Evolutionary conservation across 2,888 invertebrate genomes (phyloP).

Genomic region (Mythimna pallens): DNA sequence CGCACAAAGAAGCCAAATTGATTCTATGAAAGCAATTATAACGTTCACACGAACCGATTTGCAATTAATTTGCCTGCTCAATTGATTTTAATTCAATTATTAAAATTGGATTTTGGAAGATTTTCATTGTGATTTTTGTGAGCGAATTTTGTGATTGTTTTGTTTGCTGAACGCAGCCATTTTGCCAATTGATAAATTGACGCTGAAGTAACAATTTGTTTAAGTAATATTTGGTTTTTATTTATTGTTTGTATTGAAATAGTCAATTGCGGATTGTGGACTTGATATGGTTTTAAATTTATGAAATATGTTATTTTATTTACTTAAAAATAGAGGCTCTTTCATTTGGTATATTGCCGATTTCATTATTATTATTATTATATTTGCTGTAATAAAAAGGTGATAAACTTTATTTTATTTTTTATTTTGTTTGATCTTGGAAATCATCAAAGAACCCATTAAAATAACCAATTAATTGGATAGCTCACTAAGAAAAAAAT

Average conservation of each 20-base stretch:
- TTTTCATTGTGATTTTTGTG: constrained; percentile 21
- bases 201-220: constrained; percentile 30
- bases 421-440: too few relatives aligned
- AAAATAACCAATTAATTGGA: too few relatives aligned
- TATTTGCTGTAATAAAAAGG: neutral
- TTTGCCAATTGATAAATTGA: constrained; percentile 43
- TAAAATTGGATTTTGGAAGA: constrained; percentile 53
- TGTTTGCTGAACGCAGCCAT: constrained; percentile 36
- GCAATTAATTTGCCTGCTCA: constrained; percentile 56
- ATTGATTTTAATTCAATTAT: constrained; percentile 63
- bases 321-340: neutral
- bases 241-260: constrained; percentile 18
- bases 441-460: too few relatives aligned
- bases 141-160: constrained; percentile 33
- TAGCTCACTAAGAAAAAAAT: too few relatives aligned
- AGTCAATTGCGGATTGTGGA: constrained; percentile 11
- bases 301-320: neutral
- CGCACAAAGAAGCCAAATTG: constrained; percentile 46
- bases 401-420: too few relatives aligned
- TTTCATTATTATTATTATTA: too few relatives aligned
- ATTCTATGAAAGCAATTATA: constrained; percentile 64
- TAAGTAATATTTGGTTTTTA: constrained; percentile 3
- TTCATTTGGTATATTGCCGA: neutral
- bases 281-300: neutral
- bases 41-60: constrained; percentile 56